A percentile compares a stretch with the other conserved stretches of the same genome.
Evolutionary conservation across 2,113 vertebrate genomes (phyloP).

Genomic region (Vulpes lagopus): DNA sequence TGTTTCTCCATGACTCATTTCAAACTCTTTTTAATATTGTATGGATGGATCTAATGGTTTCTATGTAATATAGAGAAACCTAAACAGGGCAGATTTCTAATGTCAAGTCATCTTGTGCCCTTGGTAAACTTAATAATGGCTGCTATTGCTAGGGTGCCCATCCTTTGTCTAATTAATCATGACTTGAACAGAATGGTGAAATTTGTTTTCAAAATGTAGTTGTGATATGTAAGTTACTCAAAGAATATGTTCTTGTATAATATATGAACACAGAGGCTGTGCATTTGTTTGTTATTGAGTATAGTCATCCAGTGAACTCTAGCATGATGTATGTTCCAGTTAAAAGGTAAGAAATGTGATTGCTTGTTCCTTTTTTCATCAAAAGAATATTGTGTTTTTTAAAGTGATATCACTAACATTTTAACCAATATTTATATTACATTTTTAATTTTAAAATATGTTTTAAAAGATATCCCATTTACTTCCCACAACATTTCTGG

Average conservation of each 20-base stretch:
- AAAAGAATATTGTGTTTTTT: not conserved
- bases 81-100: not conserved
- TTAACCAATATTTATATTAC: not conserved
- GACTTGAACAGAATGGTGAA: not conserved
- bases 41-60: not conserved
- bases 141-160: not conserved
- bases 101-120: not conserved
- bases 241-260: not conserved
- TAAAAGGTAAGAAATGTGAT: not conserved
- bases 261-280: not conserved
- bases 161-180: not conserved
- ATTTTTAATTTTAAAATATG: not conserved
- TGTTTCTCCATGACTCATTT: not conserved
- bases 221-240: not conserved
- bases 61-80: not conserved
- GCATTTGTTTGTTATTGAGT: constrained; percentile 1
- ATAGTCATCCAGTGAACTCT: not conserved
- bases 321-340: not conserved
- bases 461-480: not conserved
- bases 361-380: not conserved
- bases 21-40: not conserved
- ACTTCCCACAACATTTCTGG: not conserved
- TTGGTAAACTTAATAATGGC: not conserved
- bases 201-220: not conserved
- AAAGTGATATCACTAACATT: not conserved